Evolutionary conservation across 1,140 invertebrate genomes (phyloP), one percentile per base, ranked within the genome.

Genomic region (Teleopsis dalmanni): DNA sequence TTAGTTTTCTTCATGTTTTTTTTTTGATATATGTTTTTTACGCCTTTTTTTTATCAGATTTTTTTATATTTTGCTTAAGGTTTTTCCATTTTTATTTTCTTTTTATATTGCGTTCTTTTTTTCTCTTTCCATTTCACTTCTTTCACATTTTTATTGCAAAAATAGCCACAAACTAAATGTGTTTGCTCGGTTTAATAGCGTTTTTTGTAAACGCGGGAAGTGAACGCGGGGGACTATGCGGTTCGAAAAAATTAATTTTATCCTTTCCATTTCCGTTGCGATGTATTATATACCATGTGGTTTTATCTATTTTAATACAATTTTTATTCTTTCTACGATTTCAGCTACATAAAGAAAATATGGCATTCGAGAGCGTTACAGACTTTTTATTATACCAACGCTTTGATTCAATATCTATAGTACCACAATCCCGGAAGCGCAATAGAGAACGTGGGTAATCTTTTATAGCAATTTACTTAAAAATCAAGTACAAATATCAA

Each of bases 91-190:
- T 34, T 34, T 46, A 25, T 48, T 18, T 29, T 25, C 27, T 21
- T n/a, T 11, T 27, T 37, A 25, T 11, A 26, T 13, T 43, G 2
- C n/a, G 37, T 48, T 38, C 16, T 40, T 23, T 48, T 16, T n/a
- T 19, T 5, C 18, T 16, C 46, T 22, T 40, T 40, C 25, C 36
- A 38, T 48, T 38, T 38, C 14, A 14, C 16, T 27, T 48, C 38
- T 48, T 48, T 27, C 23, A 40, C 36, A 40, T 48, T 48, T 48
- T 29, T 48, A 38, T 27, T 48, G 36, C 46, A 48, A 34, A 48
- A 48, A 19, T 11, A 14, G 25, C 25, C 37, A 19, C 23, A 35
- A 48, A n/a, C n/a, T 47, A 9, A 13, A 21, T 48, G 34, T 31
- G 18, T 46, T 34, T 36, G 44, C 31, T 23, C 29, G 19, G 13